Base-by-base conservation (phyloP, 92 coral and sea anemone species). In the Micromussa lordhowensis region DNA sequence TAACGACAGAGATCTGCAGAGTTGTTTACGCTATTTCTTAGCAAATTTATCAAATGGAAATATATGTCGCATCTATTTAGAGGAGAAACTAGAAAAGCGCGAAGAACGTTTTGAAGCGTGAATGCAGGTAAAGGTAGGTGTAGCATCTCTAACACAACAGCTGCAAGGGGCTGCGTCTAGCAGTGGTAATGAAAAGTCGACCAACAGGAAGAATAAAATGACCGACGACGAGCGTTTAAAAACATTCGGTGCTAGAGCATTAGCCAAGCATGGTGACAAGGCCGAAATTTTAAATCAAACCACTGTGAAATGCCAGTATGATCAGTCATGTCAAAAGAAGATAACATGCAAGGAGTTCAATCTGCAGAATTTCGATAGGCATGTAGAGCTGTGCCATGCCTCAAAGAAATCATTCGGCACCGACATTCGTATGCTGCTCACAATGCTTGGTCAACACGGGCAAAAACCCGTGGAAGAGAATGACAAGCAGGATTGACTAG, bases 291-390 rank as follows among this genome's bases (percentile, higher is more conserved):
- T 81, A 55, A 68, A 74, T 71, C 86, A 90, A 80, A 85, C 86
- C 49, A 86, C 88, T 24, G n/a, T 75, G 1, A 51, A 83, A 38
- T 89, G 92, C 57, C 88, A 75, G 68, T 89, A 89, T 53, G 92
- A 89, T 40, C 48, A 40, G 48, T 80, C 86, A 40, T 90, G 93
- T 75, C 74, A 80, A 32, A 90, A 85, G 49, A 85, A 90, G 82
- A 64, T 89, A 51, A 76, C 79, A 7, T 89, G 92, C 71, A 84
- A 83, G 85, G 88, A 83, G 85, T 89, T 73, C 72, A 91, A 91
- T 86, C 69, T 75, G 48, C 91, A 87, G 86, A 91, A 91, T 79
- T 91, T 91, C 82, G 94, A 91, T 22, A 88, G 49, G 83, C 89
- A 87, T 70, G 89, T 88, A 30, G 51, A 83, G 32, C 34, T 79